phyloP scores from a whole-genome alignment of 2,888 invertebrate genomes.

The Neuroscelio doddi region DNA sequence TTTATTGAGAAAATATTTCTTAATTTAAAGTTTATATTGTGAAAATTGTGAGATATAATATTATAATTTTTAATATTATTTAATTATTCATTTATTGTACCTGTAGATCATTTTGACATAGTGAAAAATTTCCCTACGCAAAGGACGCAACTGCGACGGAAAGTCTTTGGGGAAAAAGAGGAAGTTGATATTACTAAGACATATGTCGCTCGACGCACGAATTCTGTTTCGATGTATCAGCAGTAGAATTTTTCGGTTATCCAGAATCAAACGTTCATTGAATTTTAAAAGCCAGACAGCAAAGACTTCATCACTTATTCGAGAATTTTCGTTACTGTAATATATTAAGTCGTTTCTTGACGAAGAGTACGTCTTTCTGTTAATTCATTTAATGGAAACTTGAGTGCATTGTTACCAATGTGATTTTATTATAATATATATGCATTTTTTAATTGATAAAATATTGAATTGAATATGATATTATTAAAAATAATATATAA shows the following conservation, averaged over 20 bases:
- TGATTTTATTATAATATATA: too few relatives aligned
- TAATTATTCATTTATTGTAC: slow-evolving; percentile 37
- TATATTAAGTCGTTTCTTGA: slow-evolving; percentile 45
- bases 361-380: neutral
- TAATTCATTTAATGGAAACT: too few relatives aligned
- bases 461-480: too few relatives aligned
- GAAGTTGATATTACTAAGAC: slow-evolving; percentile 52
- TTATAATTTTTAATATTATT: too few relatives aligned
- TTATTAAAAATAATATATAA: too few relatives aligned
- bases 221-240: slow-evolving; percentile 52
- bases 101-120: slow-evolving; percentile 60
- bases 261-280: slow-evolving; percentile 49
- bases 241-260: slow-evolving; percentile 54
- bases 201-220: slow-evolving; percentile 40
- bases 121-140: slow-evolving; percentile 57
- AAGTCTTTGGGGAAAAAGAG: slow-evolving; percentile 59
- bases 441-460: too few relatives aligned
- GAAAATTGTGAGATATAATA: too few relatives aligned
- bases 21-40: too few relatives aligned
- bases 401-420: too few relatives aligned
- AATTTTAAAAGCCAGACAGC: slow-evolving; percentile 52
- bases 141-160: slow-evolving; percentile 53
- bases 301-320: slow-evolving; percentile 54
- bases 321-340: slow-evolving; percentile 40
- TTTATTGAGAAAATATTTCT: too few relatives aligned